A percentile compares a stretch with the other conserved stretches of the same genome.
These are phyloP conservation scores for Himalopsyche tibetana DNA, from an alignment of 2,888 invertebrate genomes.

Conservation along the genomic window DNA sequence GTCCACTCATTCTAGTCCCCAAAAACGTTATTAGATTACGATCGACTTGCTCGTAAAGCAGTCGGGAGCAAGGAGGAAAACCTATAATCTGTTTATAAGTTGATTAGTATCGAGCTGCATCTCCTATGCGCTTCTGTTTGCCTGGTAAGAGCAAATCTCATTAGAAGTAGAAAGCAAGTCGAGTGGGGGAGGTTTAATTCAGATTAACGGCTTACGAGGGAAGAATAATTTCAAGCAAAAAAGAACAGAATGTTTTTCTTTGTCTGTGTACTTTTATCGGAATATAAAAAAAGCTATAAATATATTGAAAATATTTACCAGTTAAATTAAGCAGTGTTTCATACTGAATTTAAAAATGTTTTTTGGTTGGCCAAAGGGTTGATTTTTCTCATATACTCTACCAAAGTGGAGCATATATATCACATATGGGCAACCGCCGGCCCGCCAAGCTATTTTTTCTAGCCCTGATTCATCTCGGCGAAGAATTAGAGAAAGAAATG, in stretches of 20 bases:
- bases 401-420: too few relatives aligned
- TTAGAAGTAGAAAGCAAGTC: slow-evolving; percentile 55
- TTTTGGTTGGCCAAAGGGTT: too few relatives aligned
- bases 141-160: slow-evolving; percentile 62
- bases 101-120: slow-evolving; percentile 65
- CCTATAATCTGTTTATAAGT: slow-evolving; percentile 63
- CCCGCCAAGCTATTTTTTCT: too few relatives aligned
- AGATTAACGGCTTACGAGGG: slow-evolving; percentile 63
- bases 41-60: slow-evolving; percentile 61
- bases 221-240: background rate
- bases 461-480: too few relatives aligned
- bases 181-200: slow-evolving; percentile 63
- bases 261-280: too few relatives aligned
- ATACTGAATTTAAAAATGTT: too few relatives aligned
- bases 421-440: too few relatives aligned
- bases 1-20: slow-evolving; percentile 21
- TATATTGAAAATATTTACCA: too few relatives aligned
- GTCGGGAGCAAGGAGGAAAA: slow-evolving; percentile 53
- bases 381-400: too few relatives aligned
- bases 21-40: slow-evolving; percentile 54
- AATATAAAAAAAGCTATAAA: too few relatives aligned
- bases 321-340: too few relatives aligned
- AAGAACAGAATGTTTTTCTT: background rate
- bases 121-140: slow-evolving; percentile 51
- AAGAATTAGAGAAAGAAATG: too few relatives aligned